Evolutionary conservation across 2,888 invertebrate genomes (phyloP).

Genomic region (Eudemis profundana): DNA sequence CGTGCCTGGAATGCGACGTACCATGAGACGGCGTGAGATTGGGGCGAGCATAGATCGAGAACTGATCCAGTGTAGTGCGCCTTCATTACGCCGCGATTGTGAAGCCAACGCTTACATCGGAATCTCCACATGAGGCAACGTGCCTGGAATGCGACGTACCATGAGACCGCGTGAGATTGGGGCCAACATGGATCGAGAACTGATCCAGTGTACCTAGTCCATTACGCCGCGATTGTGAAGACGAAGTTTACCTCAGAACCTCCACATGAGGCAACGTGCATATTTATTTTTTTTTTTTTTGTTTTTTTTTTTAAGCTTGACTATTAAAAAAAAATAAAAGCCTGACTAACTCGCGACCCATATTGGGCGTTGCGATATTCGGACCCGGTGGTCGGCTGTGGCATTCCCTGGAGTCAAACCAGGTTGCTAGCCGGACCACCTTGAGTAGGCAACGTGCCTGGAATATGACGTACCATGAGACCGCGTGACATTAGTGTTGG

Average conservation of each 20-base stretch:
- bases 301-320: too few relatives aligned
- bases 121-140: constrained; percentile 12
- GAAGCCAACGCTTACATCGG: not conserved
- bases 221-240: constrained; percentile 3
- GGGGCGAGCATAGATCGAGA: not conserved
- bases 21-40: not conserved
- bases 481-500: not conserved
- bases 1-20: constrained; percentile 10
- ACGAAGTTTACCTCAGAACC: not conserved
- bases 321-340: too few relatives aligned
- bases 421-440: too few relatives aligned
- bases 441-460: too few relatives aligned
- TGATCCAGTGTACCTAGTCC: constrained; percentile 2
- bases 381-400: too few relatives aligned
- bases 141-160: constrained; percentile 5
- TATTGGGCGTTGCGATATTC: too few relatives aligned
- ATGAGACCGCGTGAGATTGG: not conserved
- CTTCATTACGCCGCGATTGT: constrained; percentile 4
- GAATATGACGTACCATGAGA: not conserved
- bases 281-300: too few relatives aligned
- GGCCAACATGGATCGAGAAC: not conserved
- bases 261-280: constrained; percentile 7
- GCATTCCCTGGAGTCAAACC: too few relatives aligned
- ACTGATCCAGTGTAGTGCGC: constrained; percentile 2
- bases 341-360: too few relatives aligned